Percentiles rank a stretch among this genome's conserved stretches.
phyloP scores from a whole-genome alignment of 1,140 invertebrate genomes.

The Radopholus similis region DNA sequence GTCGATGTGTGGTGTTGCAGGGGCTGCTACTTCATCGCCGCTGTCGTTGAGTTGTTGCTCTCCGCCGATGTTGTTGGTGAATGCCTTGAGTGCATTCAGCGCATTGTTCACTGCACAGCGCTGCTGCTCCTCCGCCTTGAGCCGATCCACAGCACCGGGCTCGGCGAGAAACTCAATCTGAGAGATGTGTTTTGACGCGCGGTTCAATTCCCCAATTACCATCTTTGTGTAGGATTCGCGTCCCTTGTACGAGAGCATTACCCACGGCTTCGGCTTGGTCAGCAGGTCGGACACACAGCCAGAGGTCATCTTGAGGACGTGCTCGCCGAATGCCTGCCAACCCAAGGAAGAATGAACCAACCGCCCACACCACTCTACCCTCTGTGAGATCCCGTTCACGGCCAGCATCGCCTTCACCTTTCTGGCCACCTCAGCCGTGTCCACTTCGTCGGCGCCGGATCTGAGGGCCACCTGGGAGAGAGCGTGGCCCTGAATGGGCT shows the following conservation, averaged over 20 bases:
- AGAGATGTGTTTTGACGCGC: neutral
- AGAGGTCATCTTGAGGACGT: constrained; percentile 26
- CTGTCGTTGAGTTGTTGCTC: no score
- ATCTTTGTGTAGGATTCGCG: constrained; percentile 92
- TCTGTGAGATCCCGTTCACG: constrained; percentile 25
- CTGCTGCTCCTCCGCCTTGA: constrained; percentile 13
- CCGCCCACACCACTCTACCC: constrained; percentile 4
- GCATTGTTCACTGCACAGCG: constrained; percentile 16
- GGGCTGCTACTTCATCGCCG: no score
- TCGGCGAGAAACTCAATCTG: constrained; percentile 22
- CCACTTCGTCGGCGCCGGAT: constrained; percentile 36
- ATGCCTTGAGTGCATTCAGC: neutral
- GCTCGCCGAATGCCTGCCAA: constrained; percentile 24
- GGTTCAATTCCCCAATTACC: constrained; percentile 69
- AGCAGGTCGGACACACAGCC: constrained; percentile 88
- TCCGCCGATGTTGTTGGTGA: neutral
- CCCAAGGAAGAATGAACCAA: neutral
- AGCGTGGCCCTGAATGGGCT: no score
- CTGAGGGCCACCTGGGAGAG: no score
- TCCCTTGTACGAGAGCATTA: constrained; percentile 88
- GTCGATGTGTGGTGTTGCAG: neutral
- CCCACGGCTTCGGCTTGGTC: constrained; percentile 90
- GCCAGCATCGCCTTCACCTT: constrained; percentile 26
- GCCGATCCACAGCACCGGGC: constrained; percentile 16
- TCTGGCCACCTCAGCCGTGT: constrained; percentile 28